phyloP scores from a whole-genome alignment of 1,140 invertebrate species.

The Sitobion miscanthi region DNA sequence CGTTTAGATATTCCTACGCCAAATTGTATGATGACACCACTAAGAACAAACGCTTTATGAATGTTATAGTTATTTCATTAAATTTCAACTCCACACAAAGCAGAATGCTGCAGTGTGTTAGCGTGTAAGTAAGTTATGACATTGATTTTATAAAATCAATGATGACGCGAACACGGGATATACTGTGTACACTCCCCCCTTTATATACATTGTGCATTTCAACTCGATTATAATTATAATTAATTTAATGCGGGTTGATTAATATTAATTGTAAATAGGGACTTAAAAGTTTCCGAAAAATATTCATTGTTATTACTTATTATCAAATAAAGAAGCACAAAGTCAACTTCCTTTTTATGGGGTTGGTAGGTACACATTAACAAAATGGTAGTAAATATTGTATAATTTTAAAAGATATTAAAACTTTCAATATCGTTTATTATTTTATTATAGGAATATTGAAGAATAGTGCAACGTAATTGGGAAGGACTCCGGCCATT shows the following conservation, averaged over 20 bases:
- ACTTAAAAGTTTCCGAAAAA: not conserved
- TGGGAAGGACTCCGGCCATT: not conserved
- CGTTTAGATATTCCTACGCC: not conserved
- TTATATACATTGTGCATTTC: too few relatives aligned
- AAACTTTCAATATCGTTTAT: not conserved
- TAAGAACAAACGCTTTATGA: not conserved
- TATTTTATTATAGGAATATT: not conserved
- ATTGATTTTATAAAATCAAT: conserved; percentile 19
- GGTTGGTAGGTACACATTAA: too few relatives aligned
- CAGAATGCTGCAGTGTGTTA: not conserved
- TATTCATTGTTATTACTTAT: not conserved
- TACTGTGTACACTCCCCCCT: not conserved
- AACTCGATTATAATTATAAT: not conserved
- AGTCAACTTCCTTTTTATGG: not conserved
- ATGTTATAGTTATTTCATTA: not conserved
- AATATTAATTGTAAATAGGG: not conserved
- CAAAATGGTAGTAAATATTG: not conserved
- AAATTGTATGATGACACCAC: not conserved
- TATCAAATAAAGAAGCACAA: not conserved
- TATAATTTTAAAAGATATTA: not conserved
- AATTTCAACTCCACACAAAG: not conserved
- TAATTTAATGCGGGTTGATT: not conserved
- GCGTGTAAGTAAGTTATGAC: not conserved
- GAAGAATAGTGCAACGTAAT: not conserved
- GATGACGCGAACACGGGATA: not conserved